These are phyloP conservation scores for Actinemys pallida DNA, from an alignment of 2,113 vertebrate genomes.

Conservation along the genomic window DNA sequence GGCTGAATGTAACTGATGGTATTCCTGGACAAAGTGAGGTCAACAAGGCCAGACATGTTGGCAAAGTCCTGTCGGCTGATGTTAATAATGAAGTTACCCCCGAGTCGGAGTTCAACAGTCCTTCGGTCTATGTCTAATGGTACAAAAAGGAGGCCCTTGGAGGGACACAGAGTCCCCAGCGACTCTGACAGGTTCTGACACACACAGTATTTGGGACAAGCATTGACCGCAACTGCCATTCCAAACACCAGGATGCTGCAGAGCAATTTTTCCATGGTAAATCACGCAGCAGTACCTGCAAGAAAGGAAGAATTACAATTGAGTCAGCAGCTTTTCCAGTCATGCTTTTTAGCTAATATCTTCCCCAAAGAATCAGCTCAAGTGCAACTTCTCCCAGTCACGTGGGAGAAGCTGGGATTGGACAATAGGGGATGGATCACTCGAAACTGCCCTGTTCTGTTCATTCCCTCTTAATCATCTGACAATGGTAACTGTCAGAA, in stretches of 20 bases:
- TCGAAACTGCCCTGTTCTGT: not conserved
- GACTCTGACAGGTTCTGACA: slow-evolving; percentile 99
- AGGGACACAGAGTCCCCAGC: slow-evolving; percentile 95
- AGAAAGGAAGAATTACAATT: slow-evolving; percentile 41
- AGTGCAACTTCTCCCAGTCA: not conserved
- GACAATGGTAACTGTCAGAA: not conserved
- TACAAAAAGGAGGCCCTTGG: slow-evolving; percentile 97
- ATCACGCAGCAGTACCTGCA: slow-evolving; percentile 85
- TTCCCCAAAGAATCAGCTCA: not conserved
- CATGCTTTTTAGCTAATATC: not conserved
- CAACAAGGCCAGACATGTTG: slow-evolving; percentile 98
- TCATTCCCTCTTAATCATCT: not conserved
- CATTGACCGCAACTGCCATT: slow-evolving; percentile 89
- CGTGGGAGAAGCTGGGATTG: not conserved
- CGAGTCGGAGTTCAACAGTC: slow-evolving; percentile 96
- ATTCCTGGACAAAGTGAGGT: slow-evolving; percentile 96
- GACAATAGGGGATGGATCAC: not conserved
- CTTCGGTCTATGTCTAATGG: slow-evolving; percentile 93
- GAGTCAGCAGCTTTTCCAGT: not conserved
- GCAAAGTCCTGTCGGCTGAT: slow-evolving; percentile 94
- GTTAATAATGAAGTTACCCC: slow-evolving; percentile 97
- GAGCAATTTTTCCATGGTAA: slow-evolving; percentile 98
- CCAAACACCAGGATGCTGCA: slow-evolving; percentile 93
- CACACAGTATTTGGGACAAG: slow-evolving; percentile 98
- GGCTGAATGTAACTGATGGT: slow-evolving; percentile 96